Evolutionary conservation across 2,797 vertebrate genomes (phyloP), one percentile per base, ranked within the genome.

Genomic region (Coilia nasus): DNA sequence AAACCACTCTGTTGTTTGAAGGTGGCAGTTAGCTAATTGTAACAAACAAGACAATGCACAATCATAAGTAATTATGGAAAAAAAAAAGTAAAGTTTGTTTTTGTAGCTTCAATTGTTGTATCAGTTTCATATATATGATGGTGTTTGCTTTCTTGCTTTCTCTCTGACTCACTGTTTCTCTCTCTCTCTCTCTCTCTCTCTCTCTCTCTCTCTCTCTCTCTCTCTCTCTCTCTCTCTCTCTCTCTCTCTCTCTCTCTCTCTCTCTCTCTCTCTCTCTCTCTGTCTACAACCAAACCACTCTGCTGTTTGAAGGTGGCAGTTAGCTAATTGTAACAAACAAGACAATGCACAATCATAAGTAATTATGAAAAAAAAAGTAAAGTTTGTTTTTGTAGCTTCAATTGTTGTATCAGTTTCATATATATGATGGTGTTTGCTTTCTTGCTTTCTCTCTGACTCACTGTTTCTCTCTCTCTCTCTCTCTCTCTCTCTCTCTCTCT

Each of bases 321-420:
- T 71, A 6, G 64, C 15, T 15, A 6, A 31, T 31, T 14, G 64
- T 31, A 78, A 17, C 17, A 78, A 78, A 78, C 3, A 35, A 19
- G 71, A 17, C 17, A 1, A 41, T 9, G 15, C 7, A 54, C 50
- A 54, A 54, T 9, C 50, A 17, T 44, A 31, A 44, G 14, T 75
- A 31, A 75, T 35, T 75, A 75, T 75, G 67, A 17, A 71, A 64
- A 28, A 31, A 35, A 41, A 31, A 14, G 4, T 28, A 44, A 44
- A 12, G 31, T 41, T 75, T 31, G 78, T 80, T 80, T 82, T 62
- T 87, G 14, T 75, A 17, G 28, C 28, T 41, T 75, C 25, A 14
- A 71, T 71, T 71, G 6, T 35, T 31, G 28, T 28, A 35, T 31
- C 28, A 75, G 10, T 19, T 75, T 19, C 28, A 35, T 17, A 64